phyloP scores from a whole-genome alignment of 2,888 invertebrate species.

The Smittia aterrima region DNA sequence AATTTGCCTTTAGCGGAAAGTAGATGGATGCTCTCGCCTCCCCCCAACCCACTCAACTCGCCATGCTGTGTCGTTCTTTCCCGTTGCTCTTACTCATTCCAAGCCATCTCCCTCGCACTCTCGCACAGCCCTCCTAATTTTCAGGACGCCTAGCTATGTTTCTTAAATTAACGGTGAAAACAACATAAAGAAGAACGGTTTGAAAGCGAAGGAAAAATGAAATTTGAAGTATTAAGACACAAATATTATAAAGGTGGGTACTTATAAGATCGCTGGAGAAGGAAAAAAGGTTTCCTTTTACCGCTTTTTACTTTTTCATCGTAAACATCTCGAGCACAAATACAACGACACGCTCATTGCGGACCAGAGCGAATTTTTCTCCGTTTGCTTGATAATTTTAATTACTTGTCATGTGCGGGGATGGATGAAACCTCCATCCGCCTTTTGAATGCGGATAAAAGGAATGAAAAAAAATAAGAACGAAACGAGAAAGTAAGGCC shows the following conservation, averaged over 20 bases:
- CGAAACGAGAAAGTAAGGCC: constrained; percentile 3
- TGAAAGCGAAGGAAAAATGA: constrained; percentile 4
- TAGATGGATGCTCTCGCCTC: background rate
- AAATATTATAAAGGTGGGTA: constrained; percentile 6
- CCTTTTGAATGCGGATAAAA: background rate
- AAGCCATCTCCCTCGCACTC: background rate
- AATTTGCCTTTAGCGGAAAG: constrained; percentile 29
- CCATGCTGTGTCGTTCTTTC: constrained; percentile 4
- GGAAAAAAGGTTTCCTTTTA: background rate
- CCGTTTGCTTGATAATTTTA: constrained; percentile 31
- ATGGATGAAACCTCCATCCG: constrained; percentile 9
- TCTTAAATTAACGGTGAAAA: constrained; percentile 32
- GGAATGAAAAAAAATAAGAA: background rate
- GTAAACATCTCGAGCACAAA: background rate
- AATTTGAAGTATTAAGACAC: constrained; percentile 11
- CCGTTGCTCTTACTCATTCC: background rate
- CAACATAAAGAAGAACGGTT: constrained; percentile 17
- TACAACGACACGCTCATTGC: background rate
- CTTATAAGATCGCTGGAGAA: background rate
- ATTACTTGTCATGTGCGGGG: constrained; percentile 28
- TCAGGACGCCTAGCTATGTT: constrained; percentile 20
- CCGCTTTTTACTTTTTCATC: background rate
- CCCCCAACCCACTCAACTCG: background rate
- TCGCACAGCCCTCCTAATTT: constrained; percentile 8
- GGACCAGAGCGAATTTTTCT: background rate